Base-by-base conservation (phyloP, 2,113 vertebrate species). In the Corynorhinus townsendii region DNA sequence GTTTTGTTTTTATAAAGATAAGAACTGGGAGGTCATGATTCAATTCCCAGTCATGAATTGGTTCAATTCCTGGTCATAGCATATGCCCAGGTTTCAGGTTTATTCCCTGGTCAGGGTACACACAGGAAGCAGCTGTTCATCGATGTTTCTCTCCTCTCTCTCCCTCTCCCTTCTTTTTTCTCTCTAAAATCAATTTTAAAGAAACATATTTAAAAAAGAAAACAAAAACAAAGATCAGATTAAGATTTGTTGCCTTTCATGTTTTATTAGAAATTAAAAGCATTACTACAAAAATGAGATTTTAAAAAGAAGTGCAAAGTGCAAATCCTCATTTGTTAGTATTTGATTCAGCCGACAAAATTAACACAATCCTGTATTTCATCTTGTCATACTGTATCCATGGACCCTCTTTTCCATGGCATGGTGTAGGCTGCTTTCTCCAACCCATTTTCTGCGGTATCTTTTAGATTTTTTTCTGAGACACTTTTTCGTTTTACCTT, bases 401-500 rank as follows among this genome's bases (percentile, higher is more conserved):
- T 76, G 24, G 40, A 76, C 28, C 24, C 14, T 4, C 15, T 15
- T 92, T 83, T 45, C 26, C 89, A 47, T 43, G 40, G 35, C 12
- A 15, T 47, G 30, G 4, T 66, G 3, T 43, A 85, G 40, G 11
- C 33, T 80, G 28, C 59, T 59, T 72, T 90, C 28, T 79, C 49
- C 52, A 93, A 11, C 35, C 90, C 26, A 47, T 54, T 79, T 90
- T 77, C 59, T 95, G 16, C 64, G 94, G 0, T 68, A n/a, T 82
- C 28, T 95, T 49, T 68, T 47, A 89, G 54, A 8, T 82, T 96
- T 66, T 66, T 94, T 96, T 88, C 22, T 91, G n/a, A 59, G 26
- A 64, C 82, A 6, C 12, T 82, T 93, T 93, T 71, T 24, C 33
- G 75, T 30, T 45, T 76, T 92, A 17, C 40, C 22, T 72, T 90